A percentile compares a stretch with the other conserved stretches of the same genome.
Conservation (phyloP, 2,113 vertebrate species). For the Macrotis lagotis region DNA sequence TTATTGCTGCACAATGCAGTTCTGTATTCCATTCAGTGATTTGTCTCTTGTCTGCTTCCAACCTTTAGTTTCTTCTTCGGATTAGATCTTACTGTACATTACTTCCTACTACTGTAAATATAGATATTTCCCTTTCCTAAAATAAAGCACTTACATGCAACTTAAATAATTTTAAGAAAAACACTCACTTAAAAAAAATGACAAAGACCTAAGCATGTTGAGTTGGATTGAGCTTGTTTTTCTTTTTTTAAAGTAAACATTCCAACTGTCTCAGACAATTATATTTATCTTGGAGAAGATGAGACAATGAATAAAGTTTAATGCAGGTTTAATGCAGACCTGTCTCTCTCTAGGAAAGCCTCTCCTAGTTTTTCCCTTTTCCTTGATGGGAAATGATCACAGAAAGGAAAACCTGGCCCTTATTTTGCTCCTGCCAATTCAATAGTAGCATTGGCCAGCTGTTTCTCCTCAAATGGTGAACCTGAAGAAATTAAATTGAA, state of each 20-base stretch:
- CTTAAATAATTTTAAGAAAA: background rate
- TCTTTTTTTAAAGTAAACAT: slow-evolving; percentile 34
- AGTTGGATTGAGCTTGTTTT: background rate
- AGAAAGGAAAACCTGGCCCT: background rate
- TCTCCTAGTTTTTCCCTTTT: background rate
- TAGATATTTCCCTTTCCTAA: background rate
- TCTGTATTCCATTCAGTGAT: slow-evolving; percentile 74
- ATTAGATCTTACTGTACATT: slow-evolving; percentile 74
- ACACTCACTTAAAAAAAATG: background rate
- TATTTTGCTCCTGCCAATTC: background rate
- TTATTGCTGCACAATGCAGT: slow-evolving; percentile 77
- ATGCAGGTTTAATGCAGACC: background rate
- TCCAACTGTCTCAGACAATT: background rate
- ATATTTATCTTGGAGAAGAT: background rate
- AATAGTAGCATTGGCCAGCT: background rate
- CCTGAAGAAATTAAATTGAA: slow-evolving; percentile 38
- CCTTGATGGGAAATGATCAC: background rate
- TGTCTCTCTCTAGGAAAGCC: background rate
- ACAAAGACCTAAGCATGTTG: background rate
- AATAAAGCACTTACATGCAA: slow-evolving; percentile 12
- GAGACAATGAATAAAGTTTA: background rate
- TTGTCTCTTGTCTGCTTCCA: slow-evolving; percentile 76
- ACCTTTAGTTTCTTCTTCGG: slow-evolving; percentile 76
- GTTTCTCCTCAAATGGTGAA: slow-evolving; percentile 14
- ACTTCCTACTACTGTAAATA: slow-evolving; percentile 32